Evolutionary conservation across 2,888 invertebrate genomes (phyloP).

Genomic region (Spilosoma lubricipeda): DNA sequence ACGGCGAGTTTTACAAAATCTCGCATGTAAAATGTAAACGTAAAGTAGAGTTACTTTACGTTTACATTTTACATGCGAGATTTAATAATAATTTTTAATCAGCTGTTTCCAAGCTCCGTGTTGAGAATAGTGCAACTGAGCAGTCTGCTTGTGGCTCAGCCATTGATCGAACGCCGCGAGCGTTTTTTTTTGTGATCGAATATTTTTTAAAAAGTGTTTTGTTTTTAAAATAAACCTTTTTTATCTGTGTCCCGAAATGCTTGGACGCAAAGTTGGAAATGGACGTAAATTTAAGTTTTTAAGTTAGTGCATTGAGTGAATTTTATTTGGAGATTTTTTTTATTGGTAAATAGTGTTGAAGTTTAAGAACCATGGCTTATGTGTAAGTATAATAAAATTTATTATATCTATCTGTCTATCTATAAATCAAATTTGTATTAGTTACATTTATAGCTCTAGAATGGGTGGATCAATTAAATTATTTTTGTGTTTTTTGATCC

Average conservation of each 20-base stretch:
- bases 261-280: slow-evolving; percentile 34
- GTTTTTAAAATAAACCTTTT: slow-evolving; percentile 5
- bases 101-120: slow-evolving; percentile 55
- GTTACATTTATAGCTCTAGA: no score
- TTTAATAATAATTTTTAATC: slow-evolving; percentile 26
- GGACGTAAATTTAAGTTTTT: slow-evolving; percentile 20
- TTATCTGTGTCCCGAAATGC: background rate
- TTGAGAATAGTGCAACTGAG: slow-evolving; percentile 15
- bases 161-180: slow-evolving; percentile 54
- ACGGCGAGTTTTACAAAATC: background rate
- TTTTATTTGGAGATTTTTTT: slow-evolving; percentile 26
- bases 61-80: no score
- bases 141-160: slow-evolving; percentile 64
- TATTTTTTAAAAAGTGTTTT: slow-evolving; percentile 31
- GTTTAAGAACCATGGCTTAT: slow-evolving; percentile 44
- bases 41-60: no score
- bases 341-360: slow-evolving; percentile 40
- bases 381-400: slow-evolving; percentile 35
- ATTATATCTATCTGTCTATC: no score
- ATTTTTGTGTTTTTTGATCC: no score
- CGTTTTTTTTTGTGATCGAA: slow-evolving; percentile 35
- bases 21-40: background rate
- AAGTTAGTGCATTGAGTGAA: slow-evolving; percentile 5
- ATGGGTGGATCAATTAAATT: no score
- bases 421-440: no score